Evolutionary conservation across 2,797 vertebrate genomes (phyloP), one percentile per base, ranked within the genome.

Genomic region (Bucorvus abyssinicus): DNA sequence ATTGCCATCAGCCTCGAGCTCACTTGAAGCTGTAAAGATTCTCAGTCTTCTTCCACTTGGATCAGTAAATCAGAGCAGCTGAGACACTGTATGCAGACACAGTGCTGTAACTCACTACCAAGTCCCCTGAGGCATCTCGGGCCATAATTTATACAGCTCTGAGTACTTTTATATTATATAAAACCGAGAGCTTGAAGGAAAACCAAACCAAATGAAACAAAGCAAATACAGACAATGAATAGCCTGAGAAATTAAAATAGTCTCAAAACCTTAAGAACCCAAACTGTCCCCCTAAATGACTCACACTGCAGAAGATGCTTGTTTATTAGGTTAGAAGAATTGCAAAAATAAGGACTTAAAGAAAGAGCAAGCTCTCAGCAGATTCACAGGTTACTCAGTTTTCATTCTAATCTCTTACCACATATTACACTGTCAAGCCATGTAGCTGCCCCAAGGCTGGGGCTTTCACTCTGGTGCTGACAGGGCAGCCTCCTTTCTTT

Each of bases 191-290:
- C 82, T 76, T 50, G 34, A 97, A 92, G 84, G 42, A 93, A 96
- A 95, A 95, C 78, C 91, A 95, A 94, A 94, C 75, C 67, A 91
- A 93, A 91, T 42, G 56, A 89, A 95, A 96, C 93, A 95, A 95
- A 95, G 89, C 87, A 95, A 92, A 95, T 10, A 42, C 38, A 96
- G 87, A 93, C 94, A 96, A 96, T 95, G 92, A 97, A 94, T 59
- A 96, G 94, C 73, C 89, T 83, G 82, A 96, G 90, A 94, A 97
- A 94, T 81, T 84, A 92, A 90, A 95, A 95, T 61, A 96, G 87
- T 84, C 87, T 86, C 61, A 49, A 94, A 96, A 97, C 82, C 75
- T 81, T 65, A 83, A 91, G 89, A 91, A 84, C 65, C 61, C 92
- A 91, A 96, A 85, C 59, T 78, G 74, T 84, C 70, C 77, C 76